Base-by-base conservation (phyloP, 2,113 vertebrate genomes). In the Diglossa brunneiventris region DNA sequence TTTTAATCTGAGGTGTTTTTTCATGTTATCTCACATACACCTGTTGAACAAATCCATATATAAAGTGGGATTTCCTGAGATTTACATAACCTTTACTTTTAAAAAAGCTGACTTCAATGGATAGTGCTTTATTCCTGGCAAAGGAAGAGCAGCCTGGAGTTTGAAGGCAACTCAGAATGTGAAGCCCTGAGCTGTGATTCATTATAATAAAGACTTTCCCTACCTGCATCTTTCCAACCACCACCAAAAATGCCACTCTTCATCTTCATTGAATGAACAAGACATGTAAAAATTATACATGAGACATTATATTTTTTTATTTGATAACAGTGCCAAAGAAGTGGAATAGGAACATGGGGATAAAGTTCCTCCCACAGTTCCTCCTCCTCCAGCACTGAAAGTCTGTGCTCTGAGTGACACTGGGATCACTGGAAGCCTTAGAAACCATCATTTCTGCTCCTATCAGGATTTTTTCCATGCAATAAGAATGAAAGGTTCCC, bases 41-140 rank as follows among this genome's bases (percentile, higher is more conserved):
- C 55, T 88, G 87, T 92, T 85, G 91, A 91, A 89, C 35, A 83
- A 95, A 94, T 85, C 59, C 78, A 87, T 84, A 76, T 91, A 84
- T 88, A 55, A 91, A 94, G 70, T 58, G 50, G 80, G 75, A 96
- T 95, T 92, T 94, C 70, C 63, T 73, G 42, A 91, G 91, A 79
- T 94, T 89, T 96, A 95, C 70, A 42, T 68, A 76, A 91, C 66
- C 70, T 93, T 90, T 92, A 70, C 35, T 80, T 76, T 92, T 67
- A 39, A 37, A 47, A 62, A 79, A 66, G n/a, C 69, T 42, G 10
- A 1, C 8, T 91, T 85, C 59, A 22, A 15, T 35, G 46, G 39
- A 11, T 46, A 64, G 55, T 10, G n/a, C 15, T 84, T 92, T 67
- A 84, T 68, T 70, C 26, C 56, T 15, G 39, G 66, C 12, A 11